phyloP scores from a whole-genome alignment of 1,140 invertebrate species.

The Ceratitis capitata region DNA sequence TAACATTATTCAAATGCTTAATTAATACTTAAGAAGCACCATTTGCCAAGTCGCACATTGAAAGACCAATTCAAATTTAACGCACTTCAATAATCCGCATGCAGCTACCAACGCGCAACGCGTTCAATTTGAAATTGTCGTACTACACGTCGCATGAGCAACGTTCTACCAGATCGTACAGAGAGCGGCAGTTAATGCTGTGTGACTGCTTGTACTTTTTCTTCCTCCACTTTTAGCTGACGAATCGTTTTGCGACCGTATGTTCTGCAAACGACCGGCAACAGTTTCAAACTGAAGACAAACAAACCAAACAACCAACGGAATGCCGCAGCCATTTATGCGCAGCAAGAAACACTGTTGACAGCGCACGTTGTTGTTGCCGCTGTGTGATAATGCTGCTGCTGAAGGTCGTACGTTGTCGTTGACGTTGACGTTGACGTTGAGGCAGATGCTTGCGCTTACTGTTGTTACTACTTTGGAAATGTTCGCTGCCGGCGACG shows the following conservation, averaged over 20 bases:
- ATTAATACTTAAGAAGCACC: neutral
- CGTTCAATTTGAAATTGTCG: neutral
- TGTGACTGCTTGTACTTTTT: neutral
- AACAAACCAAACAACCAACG: neutral
- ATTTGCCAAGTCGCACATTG: neutral
- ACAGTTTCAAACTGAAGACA: constrained; percentile 20
- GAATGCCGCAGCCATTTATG: neutral
- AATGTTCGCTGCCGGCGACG: no score
- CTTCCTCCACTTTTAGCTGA: neutral
- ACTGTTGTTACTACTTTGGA: no score
- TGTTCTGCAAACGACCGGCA: neutral
- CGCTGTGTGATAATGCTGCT: neutral
- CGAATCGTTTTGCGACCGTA: neutral
- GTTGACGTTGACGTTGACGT: neutral
- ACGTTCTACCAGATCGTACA: neutral
- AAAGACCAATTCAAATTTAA: neutral
- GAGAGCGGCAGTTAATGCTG: neutral
- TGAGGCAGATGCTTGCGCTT: neutral
- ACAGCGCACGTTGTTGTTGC: neutral
- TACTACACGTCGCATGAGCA: constrained; percentile 2
- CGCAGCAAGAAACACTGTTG: neutral
- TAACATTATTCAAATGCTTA: neutral
- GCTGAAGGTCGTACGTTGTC: neutral
- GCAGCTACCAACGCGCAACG: neutral
- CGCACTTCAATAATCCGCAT: neutral